Evolutionary conservation across 2,888 invertebrate species (phyloP), one percentile per base, ranked within the genome.

Genomic region (Crioceris asparagi): DNA sequence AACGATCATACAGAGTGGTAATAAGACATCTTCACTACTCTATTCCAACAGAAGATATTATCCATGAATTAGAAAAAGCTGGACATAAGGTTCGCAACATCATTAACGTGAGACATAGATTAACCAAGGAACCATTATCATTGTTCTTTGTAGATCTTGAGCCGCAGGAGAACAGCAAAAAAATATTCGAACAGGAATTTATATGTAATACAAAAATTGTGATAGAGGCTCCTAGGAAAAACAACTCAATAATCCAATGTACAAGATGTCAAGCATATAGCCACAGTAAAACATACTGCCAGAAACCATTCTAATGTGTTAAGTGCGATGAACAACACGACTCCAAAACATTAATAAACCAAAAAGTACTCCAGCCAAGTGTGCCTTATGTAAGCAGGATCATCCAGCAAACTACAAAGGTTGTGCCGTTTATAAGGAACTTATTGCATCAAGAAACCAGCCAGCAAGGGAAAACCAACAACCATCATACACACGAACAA

Each of bases 361-460:
- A 14, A 36, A 18, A n/a, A 21, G 19, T 11, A 31, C 31, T 4
- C 30, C 30, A 12, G 30, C 25, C 23, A 36, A 36, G 32, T 40
- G 36, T 18, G 32, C 26, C 5, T 18, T 36, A 25, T 31, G 40
- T 17, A 25, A 14, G 5, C 30, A 26, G 2, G 30, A 26, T 25
- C 39, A 36, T 17, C 36, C 40, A 7, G 36, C 32, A 3, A 40
- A 36, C 29, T 40, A 40, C 17, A 36, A 32, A 36, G 27, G 31
- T 14, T 36, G 36, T 16, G n/a, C 12, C 2, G 40, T 44, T 6
- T 34, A 38, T 10, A 39, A 32, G 35, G 27, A 39, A 16, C 10
- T 39, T 21, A 16, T 21, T 10, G 12, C 32, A 3, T 32, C 32
- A 6, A 32, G 15, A n/a, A n/a, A n/a, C n/a, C n/a, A n/a, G n/a